phyloP scores from a whole-genome alignment of 2,888 invertebrate genomes.

The Melieria crassipennis region DNA sequence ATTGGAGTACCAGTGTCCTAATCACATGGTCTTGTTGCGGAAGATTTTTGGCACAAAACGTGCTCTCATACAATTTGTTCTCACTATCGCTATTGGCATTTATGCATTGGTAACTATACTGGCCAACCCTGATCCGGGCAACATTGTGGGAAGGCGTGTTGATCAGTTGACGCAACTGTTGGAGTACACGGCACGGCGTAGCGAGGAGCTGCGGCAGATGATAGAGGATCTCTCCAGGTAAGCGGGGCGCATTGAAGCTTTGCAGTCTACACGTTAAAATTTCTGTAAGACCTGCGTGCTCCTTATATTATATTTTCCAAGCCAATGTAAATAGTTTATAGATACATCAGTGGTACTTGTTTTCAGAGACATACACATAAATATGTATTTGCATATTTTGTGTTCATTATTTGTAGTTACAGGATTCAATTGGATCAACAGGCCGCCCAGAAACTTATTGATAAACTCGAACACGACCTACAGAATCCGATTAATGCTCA shows the following conservation, averaged over 20 bases:
- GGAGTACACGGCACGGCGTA: constrained; percentile 82
- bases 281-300: too few relatives aligned
- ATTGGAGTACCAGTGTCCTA: constrained; percentile 17
- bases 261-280: too few relatives aligned
- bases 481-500: constrained; percentile 45
- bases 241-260: constrained; percentile 48
- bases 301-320: too few relatives aligned
- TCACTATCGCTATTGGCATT: constrained; percentile 64
- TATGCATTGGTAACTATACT: constrained; percentile 64
- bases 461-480: constrained; percentile 60
- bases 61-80: constrained; percentile 61
- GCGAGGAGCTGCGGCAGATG: constrained; percentile 78
- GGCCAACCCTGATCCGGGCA: constrained; percentile 56
- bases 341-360: too few relatives aligned
- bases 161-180: constrained; percentile 80
- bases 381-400: too few relatives aligned
- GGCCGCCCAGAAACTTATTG: constrained; percentile 58
- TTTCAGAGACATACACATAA: too few relatives aligned
- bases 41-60: constrained; percentile 63
- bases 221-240: constrained; percentile 75
- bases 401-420: neutral
- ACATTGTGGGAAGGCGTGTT: constrained; percentile 74
- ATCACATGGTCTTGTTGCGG: constrained; percentile 62
- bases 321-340: too few relatives aligned
- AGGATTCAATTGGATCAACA: constrained; percentile 62